Evolutionary conservation across 2,888 invertebrate genomes (phyloP).

Genomic region (Thelaira solivaga): DNA sequence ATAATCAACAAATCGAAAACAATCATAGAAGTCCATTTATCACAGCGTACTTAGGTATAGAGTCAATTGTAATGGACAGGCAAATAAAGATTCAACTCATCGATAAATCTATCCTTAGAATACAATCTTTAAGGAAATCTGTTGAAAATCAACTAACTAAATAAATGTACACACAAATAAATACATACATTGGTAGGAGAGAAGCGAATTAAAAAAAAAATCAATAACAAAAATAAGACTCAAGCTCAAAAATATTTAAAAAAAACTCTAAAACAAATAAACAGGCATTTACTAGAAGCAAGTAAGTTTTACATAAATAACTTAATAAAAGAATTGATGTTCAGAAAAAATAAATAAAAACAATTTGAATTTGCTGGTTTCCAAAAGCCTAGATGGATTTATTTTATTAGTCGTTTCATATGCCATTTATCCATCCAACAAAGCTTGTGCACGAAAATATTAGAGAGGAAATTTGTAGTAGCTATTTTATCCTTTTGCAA

Average conservation of each 20-base stretch:
- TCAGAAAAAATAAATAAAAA: slow-evolving; percentile 11
- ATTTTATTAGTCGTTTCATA: slow-evolving; percentile 25
- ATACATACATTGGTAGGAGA: slow-evolving; percentile 1
- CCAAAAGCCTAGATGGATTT: slow-evolving; percentile 14
- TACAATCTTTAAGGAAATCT: slow-evolving; percentile 26
- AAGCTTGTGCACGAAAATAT: background rate
- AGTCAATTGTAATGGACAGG: slow-evolving; percentile 31
- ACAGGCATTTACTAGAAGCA: slow-evolving; percentile 28
- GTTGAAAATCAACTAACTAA: slow-evolving; percentile 1
- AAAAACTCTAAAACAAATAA: background rate
- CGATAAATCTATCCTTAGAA: slow-evolving; percentile 43
- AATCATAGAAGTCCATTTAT: slow-evolving; percentile 58
- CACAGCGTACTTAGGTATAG: slow-evolving; percentile 15
- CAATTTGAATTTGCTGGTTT: slow-evolving; percentile 7
- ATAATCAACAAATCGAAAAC: slow-evolving; percentile 59
- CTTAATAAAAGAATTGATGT: slow-evolving; percentile 49
- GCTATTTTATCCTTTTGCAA: too few relatives aligned
- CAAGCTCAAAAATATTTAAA: background rate
- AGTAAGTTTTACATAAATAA: slow-evolving; percentile 54
- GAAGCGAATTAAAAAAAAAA: slow-evolving; percentile 41
- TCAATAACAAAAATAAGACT: slow-evolving; percentile 48
- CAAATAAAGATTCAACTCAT: slow-evolving; percentile 56
- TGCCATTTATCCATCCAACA: background rate
- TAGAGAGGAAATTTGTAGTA: background rate
- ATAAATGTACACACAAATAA: background rate